Evolutionary conservation across 2,888 invertebrate genomes (phyloP).

Genomic region (Brachypalpus laphriformis): DNA sequence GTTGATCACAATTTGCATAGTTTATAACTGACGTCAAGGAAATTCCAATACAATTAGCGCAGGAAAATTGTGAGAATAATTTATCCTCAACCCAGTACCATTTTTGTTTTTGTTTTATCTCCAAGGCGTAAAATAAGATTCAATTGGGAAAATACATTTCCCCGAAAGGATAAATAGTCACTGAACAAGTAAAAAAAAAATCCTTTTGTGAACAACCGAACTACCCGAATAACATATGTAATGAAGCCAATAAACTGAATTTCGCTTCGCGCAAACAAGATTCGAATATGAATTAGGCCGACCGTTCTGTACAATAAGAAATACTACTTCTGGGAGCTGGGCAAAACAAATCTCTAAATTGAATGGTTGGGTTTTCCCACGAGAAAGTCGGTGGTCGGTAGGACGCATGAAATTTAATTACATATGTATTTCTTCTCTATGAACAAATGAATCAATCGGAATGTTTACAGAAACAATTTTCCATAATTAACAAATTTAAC

Average conservation of each 20-base stretch:
- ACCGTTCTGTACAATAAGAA: neutral
- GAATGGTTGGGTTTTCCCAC: neutral
- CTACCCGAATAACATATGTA: constrained; percentile 1
- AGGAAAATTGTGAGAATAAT: neutral
- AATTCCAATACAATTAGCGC: neutral
- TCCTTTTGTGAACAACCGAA: neutral
- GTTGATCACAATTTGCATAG: neutral
- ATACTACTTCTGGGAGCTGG: neutral
- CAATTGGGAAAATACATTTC: constrained; percentile 7
- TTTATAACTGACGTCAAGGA: neutral
- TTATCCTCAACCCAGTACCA: neutral
- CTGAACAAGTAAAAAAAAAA: neutral
- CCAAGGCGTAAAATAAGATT: neutral
- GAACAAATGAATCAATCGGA: neutral
- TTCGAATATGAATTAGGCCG: constrained; percentile 44
- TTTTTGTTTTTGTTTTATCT: neutral
- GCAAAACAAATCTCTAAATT: neutral
- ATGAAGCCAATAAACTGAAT: constrained; percentile 52
- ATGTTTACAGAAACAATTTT: neutral
- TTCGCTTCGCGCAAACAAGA: constrained; percentile 14
- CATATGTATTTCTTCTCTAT: neutral
- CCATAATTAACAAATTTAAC: neutral
- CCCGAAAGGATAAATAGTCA: constrained; percentile 2
- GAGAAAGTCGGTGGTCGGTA: neutral
- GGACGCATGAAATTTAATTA: neutral